Conservation (phyloP, 2,888 invertebrate genomes). For the Oligia strigilis region DNA sequence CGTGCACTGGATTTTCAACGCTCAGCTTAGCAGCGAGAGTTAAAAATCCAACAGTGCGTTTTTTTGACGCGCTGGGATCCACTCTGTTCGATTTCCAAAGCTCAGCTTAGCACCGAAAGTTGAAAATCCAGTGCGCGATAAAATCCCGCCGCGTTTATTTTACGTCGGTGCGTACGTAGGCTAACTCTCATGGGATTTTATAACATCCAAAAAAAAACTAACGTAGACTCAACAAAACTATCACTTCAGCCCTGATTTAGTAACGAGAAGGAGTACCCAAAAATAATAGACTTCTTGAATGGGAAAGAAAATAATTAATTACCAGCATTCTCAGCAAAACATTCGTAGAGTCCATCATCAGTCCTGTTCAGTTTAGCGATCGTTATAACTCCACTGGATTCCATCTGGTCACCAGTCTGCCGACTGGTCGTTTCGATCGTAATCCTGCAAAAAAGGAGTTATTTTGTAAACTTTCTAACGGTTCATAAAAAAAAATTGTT, state of each 20-base stretch:
- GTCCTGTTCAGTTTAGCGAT: constrained; percentile 92
- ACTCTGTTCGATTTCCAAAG: too few species aligned
- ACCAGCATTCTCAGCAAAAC: constrained; percentile 95
- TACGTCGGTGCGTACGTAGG: too few species aligned
- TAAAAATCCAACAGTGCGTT: too few species aligned
- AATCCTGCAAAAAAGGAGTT: constrained; percentile 85
- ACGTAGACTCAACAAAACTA: neutral
- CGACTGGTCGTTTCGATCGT: constrained; percentile 90
- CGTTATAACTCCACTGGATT: constrained; percentile 92
- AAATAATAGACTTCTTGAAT: neutral
- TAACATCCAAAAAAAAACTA: neutral
- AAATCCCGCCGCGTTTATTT: too few species aligned
- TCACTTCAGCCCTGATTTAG: neutral
- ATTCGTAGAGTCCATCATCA: constrained; percentile 97
- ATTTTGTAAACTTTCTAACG: constrained; percentile 19
- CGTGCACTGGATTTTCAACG: too few species aligned
- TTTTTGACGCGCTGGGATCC: too few species aligned
- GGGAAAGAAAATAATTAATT: constrained; percentile 32
- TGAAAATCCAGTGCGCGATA: too few species aligned
- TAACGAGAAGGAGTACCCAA: neutral
- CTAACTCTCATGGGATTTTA: neutral
- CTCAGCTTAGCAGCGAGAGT: too few species aligned
- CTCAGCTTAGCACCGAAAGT: too few species aligned
- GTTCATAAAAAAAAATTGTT: constrained; percentile 39
- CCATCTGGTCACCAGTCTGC: constrained; percentile 87